Conservation (phyloP, 23 tunicate species). For the Clavelina lepadiformis region DNA sequence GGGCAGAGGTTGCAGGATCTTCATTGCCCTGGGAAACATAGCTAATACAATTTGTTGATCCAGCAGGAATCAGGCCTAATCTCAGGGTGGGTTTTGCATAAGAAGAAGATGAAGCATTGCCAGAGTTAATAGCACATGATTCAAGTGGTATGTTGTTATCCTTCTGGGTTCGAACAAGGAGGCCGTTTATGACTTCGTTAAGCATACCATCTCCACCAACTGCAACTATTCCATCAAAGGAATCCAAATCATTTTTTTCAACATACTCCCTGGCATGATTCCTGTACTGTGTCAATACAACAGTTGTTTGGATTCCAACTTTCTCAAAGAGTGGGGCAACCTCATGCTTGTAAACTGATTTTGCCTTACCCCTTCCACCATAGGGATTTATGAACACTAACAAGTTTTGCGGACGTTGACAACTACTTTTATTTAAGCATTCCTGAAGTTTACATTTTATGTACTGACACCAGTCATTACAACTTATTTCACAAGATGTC, state of each 20-base stretch:
- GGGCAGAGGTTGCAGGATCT: slow-evolving; percentile 65
- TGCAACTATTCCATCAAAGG: slow-evolving; percentile 71
- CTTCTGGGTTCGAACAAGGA: slow-evolving; percentile 46
- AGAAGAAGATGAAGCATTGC: background rate
- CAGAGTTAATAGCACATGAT: background rate
- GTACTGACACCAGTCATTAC: slow-evolving; percentile 25
- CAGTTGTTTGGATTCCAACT: slow-evolving; percentile 43
- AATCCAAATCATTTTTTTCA: slow-evolving; percentile 36
- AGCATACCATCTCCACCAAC: slow-evolving; percentile 97
- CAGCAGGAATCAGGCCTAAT: slow-evolving; percentile 89
- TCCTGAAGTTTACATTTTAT: slow-evolving; percentile 2
- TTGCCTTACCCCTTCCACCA: slow-evolving; percentile 66
- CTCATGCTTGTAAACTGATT: slow-evolving; percentile 25
- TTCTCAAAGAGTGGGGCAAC: slow-evolving; percentile 54
- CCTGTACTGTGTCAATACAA: slow-evolving; percentile 40
- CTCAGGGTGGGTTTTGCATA: slow-evolving; percentile 31
- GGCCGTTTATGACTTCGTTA: slow-evolving; percentile 79
- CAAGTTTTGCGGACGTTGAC: slow-evolving; percentile 35
- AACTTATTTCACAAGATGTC: slow-evolving; percentile 5
- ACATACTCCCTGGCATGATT: slow-evolving; percentile 70
- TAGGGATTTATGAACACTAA: slow-evolving; percentile 84
- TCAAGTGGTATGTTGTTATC: slow-evolving; percentile 22
- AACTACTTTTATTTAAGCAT: background rate
- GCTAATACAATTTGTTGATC: slow-evolving; percentile 74
- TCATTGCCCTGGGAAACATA: slow-evolving; percentile 75